Base-by-base conservation (phyloP, 2,797 vertebrate genomes). In the Apogon hyalosoma region DNA sequence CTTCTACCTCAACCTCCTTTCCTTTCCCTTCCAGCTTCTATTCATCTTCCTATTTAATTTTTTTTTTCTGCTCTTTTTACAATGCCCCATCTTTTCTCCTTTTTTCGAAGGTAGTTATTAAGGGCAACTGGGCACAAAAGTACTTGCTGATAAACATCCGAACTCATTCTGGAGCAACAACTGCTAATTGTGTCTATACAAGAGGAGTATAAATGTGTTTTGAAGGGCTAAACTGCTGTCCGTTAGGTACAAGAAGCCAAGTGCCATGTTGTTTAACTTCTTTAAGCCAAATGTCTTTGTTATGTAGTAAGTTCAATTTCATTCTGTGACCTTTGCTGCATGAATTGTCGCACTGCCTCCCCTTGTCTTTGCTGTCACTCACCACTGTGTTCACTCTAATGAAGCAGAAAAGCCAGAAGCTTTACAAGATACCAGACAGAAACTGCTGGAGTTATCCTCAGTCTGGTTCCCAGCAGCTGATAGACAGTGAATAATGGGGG, bases 351-450 rank as follows among this genome's bases (percentile, higher is more conserved):
- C 77, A 28, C 66, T 19, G 11, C 56, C 73, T 38, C 75, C 57
- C 41, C 68, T 38, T 62, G 77, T 78, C 82, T 81, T 59, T 62
- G 67, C 86, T 84, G 84, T 85, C 87, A 81, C 78, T 91, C 80
- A 80, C 58, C 24, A 16, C 67, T 42, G 78, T 79, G 82, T 79
- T 88, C 46, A 73, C 71, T 75, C 75, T 86, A 90, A 88, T 69
- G 84, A 85, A 87, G 86, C 84, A 82, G 82, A 87, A 88, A 90
- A 83, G 67, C 81, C 79, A 66, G 48, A 51, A 64, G 80, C 74
- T 83, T 81, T 72, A 73, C 62, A 75, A 81, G 45, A 82, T 54
- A 75, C 40, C 63, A 69, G 18, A 73, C 55, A 80, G 71, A 83
- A 80, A 71, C 59, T 55, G 68, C 71, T 70, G 57, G 61, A 70